phyloP scores from a whole-genome alignment of 2,113 vertebrate genomes.

The Xiphias gladius region DNA sequence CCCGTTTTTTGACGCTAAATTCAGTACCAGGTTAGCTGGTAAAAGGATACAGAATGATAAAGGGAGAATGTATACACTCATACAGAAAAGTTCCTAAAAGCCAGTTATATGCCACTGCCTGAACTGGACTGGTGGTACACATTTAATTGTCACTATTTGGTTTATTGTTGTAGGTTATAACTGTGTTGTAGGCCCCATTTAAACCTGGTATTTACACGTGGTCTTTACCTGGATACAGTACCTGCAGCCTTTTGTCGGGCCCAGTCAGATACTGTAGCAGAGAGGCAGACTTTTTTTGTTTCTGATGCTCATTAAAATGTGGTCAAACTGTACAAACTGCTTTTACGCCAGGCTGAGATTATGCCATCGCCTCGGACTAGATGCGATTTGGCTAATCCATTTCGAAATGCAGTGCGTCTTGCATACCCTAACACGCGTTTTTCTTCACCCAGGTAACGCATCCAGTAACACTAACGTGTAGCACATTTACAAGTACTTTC shows the following conservation, averaged over 20 bases:
- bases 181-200: neutral
- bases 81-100: neutral
- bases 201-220: neutral
- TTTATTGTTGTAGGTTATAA: neutral
- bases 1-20: constrained; percentile 18
- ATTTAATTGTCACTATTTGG: neutral
- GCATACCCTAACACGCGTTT: neutral
- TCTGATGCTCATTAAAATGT: neutral
- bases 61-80: constrained; percentile 6
- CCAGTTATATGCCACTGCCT: neutral
- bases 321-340: neutral
- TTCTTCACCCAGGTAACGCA: neutral
- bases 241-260: neutral
- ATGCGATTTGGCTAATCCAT: neutral
- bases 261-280: neutral
- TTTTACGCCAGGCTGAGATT: neutral
- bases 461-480: neutral
- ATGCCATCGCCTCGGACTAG: neutral
- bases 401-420: neutral
- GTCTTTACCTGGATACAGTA: neutral
- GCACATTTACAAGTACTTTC: neutral
- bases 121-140: neutral
- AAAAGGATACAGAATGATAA: neutral
- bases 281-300: neutral
- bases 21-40: constrained; percentile 25